These are phyloP conservation scores for Hedya salicella DNA, from an alignment of 2,888 invertebrate species.

Conservation along the genomic window DNA sequence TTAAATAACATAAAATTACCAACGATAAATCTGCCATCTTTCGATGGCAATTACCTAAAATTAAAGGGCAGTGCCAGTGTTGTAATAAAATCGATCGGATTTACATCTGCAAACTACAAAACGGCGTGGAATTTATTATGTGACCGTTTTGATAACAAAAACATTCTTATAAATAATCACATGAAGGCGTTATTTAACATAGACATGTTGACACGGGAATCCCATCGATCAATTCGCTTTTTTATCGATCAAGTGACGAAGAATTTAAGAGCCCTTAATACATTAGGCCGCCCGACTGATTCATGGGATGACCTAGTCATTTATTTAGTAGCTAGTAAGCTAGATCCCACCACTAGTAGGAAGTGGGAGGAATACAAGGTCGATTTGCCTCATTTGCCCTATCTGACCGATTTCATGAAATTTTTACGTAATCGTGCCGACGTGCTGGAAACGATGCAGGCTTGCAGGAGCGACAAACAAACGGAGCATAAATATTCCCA, in stretches of 20 bases:
- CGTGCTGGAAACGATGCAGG: conserved; percentile 39
- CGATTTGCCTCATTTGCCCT: not conserved
- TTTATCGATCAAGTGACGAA: too few species aligned
- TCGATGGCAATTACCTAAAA: too few species aligned
- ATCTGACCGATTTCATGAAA: conserved; percentile 25
- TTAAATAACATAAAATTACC: too few species aligned
- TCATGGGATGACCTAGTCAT: not conserved
- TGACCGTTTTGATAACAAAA: conserved; percentile 1
- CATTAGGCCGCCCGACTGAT: not conserved
- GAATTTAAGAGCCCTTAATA: too few species aligned
- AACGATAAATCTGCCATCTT: too few species aligned
- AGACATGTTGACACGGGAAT: too few species aligned
- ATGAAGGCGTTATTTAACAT: too few species aligned
- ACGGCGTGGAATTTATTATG: not conserved
- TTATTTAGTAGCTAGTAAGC: not conserved
- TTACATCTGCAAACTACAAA: not conserved
- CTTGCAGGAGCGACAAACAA: conserved; percentile 12
- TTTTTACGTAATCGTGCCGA: conserved; percentile 40
- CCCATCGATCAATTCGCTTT: too few species aligned
- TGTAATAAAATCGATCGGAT: not conserved
- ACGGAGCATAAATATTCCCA: not conserved
- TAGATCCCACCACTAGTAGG: conserved; percentile 2
- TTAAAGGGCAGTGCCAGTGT: too few species aligned
- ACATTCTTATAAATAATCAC: too few species aligned
- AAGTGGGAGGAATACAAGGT: conserved; percentile 9